These are phyloP conservation scores for Leptinotarsa peninsularis DNA, from an alignment of 2,888 invertebrate species.

Conservation along the genomic window DNA sequence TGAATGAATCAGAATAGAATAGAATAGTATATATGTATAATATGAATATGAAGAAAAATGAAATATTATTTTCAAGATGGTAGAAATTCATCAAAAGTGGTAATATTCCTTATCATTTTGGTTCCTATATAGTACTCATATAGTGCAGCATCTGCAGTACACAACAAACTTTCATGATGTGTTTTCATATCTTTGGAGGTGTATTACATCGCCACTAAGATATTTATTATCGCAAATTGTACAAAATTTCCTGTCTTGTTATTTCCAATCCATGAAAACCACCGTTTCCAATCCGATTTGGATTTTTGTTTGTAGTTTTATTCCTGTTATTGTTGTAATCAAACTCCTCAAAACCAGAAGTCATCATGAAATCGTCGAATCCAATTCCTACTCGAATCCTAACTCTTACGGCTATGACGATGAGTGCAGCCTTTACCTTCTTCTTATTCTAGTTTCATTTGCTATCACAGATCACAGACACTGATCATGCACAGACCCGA, in stretches of 20 bases:
- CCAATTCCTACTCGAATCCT: neutral
- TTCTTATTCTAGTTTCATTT: neutral
- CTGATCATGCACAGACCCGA: neutral
- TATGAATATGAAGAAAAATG: no score
- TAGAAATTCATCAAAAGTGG: no score
- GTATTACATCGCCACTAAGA: neutral
- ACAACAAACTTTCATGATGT: neutral
- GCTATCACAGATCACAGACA: neutral
- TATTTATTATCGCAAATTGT: neutral
- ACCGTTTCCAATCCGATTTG: neutral
- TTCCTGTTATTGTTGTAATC: neutral
- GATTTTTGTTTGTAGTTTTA: no score
- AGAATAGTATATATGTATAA: no score
- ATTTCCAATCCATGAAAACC: neutral
- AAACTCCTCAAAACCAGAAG: neutral
- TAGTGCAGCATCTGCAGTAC: neutral
- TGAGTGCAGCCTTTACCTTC: neutral
- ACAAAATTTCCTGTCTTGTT: neutral
- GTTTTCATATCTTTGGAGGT: neutral
- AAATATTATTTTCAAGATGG: no score
- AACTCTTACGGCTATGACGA: neutral
- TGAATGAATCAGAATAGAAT: no score
- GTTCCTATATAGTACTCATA: no score
- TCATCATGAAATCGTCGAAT: neutral
- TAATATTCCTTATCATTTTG: no score